These are phyloP conservation scores for Scaptomyza pallida DNA, from an alignment of 1,140 invertebrate genomes.

Conservation along the genomic window DNA sequence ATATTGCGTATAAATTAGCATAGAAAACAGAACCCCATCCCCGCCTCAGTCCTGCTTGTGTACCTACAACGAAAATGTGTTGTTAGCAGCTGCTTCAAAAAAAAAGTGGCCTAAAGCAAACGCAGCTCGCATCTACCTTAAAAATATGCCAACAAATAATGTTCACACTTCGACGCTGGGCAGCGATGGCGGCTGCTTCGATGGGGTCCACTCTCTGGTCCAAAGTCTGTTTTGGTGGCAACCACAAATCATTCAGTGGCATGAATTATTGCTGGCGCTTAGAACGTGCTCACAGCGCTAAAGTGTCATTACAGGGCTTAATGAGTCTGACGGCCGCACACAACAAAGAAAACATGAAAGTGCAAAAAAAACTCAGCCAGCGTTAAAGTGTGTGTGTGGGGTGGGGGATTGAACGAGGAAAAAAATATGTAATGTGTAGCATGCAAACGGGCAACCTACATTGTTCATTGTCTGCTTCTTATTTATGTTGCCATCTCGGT, in stretches of 20 bases:
- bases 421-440: conserved; percentile 54
- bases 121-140: conserved; percentile 43
- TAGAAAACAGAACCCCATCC: neutral
- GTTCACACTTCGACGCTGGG: conserved; percentile 67
- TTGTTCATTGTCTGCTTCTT: conserved; percentile 73
- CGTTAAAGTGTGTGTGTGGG: conserved; percentile 3
- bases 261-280: conserved; percentile 73
- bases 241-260: conserved; percentile 77
- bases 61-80: conserved; percentile 7
- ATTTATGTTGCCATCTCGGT: conserved; percentile 69
- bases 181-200: conserved; percentile 27
- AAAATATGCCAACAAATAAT: conserved; percentile 69
- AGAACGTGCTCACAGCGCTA: conserved; percentile 77
- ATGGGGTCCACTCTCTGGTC: conserved; percentile 14
- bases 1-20: conserved; percentile 7
- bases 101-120: conserved; percentile 4
- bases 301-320: conserved; percentile 79
- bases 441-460: conserved; percentile 59
- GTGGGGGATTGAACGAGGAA: conserved; percentile 11
- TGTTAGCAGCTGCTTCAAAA: conserved; percentile 48
- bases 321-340: conserved; percentile 60
- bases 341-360: conserved; percentile 7
- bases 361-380: conserved; percentile 1
- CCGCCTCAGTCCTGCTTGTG: neutral
- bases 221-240: conserved; percentile 26